These are phyloP conservation scores for Tupiocoris notatus DNA, from an alignment of 2,888 invertebrate genomes.

Conservation along the genomic window DNA sequence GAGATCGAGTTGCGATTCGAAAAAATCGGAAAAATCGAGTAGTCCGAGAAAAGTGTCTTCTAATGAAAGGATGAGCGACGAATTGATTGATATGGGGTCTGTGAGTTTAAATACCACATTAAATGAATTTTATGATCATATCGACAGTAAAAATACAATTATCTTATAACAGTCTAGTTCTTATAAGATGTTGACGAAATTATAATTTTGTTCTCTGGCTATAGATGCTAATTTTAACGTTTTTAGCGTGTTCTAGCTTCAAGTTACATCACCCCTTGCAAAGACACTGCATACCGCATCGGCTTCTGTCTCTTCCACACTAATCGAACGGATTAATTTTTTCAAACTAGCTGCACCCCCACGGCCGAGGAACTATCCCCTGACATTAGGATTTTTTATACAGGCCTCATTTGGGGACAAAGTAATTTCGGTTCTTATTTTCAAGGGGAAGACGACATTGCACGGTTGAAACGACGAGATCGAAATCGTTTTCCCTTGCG, in stretches of 20 bases:
- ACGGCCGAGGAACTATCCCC: not conserved
- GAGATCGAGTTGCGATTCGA: too few relatives aligned
- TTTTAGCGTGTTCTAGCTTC: not conserved
- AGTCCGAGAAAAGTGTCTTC: too few relatives aligned
- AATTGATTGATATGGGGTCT: too few relatives aligned
- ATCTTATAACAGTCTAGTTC: too few relatives aligned
- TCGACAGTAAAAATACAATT: too few relatives aligned
- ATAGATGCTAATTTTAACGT: too few relatives aligned
- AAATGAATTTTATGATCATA: too few relatives aligned
- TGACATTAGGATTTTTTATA: conserved; percentile 34
- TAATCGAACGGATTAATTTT: conserved; percentile 48
- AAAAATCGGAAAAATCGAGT: too few relatives aligned
- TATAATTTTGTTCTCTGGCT: too few relatives aligned
- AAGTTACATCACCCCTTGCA: not conserved
- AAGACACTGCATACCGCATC: not conserved
- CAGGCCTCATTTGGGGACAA: not conserved
- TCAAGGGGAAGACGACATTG: not conserved
- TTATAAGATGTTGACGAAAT: too few relatives aligned
- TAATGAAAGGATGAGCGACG: too few relatives aligned
- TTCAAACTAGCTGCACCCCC: conserved; percentile 35
- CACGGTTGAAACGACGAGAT: conserved; percentile 21
- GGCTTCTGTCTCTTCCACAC: conserved; percentile 14
- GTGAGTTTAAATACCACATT: too few relatives aligned
- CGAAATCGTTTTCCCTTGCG: conserved; percentile 15
- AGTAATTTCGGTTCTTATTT: conserved; percentile 27